A percentile compares a stretch with the other conserved stretches of the same genome.
Conservation (phyloP, 2,888 invertebrate species). For the Acanthosepion lycidas region DNA sequence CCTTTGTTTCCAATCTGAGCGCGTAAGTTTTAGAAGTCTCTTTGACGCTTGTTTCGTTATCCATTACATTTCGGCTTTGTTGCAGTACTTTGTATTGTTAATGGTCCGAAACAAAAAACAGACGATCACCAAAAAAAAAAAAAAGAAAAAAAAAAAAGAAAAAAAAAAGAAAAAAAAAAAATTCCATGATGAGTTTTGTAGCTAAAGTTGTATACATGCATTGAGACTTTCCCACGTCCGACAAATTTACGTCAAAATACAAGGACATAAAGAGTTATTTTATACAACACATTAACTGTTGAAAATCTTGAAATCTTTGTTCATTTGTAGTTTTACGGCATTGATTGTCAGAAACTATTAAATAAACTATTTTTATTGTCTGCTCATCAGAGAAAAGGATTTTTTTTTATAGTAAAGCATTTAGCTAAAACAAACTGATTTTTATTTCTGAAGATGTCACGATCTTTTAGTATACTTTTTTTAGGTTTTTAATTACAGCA, state of each 20-base stretch:
- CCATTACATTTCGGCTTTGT: background rate
- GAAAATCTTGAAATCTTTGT: background rate
- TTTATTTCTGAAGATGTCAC: no score
- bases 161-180: background rate
- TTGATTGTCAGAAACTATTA: background rate
- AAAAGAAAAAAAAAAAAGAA: background rate
- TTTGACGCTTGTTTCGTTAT: background rate
- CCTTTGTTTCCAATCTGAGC: conserved; percentile 40
- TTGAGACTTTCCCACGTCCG: background rate
- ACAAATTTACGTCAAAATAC: background rate
- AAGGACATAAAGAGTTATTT: background rate
- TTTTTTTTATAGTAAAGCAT: no score
- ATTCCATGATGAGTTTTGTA: background rate
- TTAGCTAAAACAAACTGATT: no score
- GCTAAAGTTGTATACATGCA: background rate
- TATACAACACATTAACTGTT: background rate
- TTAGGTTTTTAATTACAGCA: no score
- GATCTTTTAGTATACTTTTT: no score
- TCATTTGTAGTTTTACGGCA: background rate
- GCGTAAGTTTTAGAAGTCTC: conserved; percentile 2
- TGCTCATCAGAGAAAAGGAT: no score
- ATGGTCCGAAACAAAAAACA: no score
- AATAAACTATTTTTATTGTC: background rate
- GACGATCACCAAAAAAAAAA: background rate
- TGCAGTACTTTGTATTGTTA: background rate